These are phyloP conservation scores for Pteromalus puparum DNA, from an alignment of 1,140 invertebrate genomes.

Conservation along the genomic window DNA sequence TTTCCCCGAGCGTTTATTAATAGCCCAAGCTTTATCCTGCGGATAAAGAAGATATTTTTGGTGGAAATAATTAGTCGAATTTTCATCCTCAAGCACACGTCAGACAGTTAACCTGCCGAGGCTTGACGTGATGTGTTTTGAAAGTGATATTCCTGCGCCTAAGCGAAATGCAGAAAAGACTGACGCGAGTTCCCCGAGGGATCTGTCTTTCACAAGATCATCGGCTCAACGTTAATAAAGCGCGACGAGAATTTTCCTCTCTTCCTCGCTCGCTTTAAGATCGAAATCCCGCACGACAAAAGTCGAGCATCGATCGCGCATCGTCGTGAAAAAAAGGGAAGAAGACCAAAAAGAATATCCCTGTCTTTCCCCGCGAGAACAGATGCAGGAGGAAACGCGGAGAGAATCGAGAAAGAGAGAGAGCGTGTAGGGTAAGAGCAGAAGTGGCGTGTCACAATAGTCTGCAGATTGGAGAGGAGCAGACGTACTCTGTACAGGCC, in stretches of 20 bases:
- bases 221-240: neutral
- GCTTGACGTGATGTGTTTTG: neutral
- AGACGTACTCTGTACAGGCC: conserved; percentile 63
- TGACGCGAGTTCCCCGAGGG: neutral
- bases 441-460: conserved; percentile 68
- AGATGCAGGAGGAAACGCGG: neutral
- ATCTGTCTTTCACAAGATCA: neutral
- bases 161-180: neutral
- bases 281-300: neutral
- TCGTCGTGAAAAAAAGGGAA: neutral
- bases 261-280: neutral
- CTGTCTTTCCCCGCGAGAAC: neutral
- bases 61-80: neutral
- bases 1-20: no score
- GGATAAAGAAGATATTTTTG: neutral
- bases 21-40: no score
- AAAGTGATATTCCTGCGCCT: neutral
- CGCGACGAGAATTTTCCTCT: neutral
- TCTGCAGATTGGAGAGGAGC: conserved; percentile 65
- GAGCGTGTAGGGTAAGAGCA: conserved; percentile 50
- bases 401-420: conserved; percentile 7
- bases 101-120: neutral
- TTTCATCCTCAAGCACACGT: neutral
- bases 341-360: neutral
- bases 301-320: neutral